These are phyloP conservation scores for Danio aesculapii DNA, from an alignment of 2,797 vertebrate species.

Conservation along the genomic window DNA sequence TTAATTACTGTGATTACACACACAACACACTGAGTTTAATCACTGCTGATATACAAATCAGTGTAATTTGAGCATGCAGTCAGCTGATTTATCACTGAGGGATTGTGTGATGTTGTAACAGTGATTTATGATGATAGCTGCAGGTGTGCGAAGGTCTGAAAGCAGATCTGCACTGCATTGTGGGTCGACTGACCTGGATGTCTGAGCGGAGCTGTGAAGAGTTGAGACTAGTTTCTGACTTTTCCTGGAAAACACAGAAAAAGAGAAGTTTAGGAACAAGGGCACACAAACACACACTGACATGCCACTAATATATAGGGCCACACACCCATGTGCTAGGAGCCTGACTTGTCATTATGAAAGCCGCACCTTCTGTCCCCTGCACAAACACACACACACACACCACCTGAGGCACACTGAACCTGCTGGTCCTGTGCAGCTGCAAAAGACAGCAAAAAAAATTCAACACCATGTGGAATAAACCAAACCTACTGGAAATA, in stretches of 20 bases:
- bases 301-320: conserved; percentile 9
- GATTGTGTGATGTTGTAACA: not conserved
- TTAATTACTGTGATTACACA: conserved; percentile 22
- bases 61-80: conserved; percentile 4
- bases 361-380: conserved; percentile 9
- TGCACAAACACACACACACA: not conserved
- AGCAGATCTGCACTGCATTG: conserved; percentile 15
- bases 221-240: conserved; percentile 86
- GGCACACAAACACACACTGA: not conserved
- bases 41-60: not conserved
- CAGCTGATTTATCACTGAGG: conserved; percentile 20
- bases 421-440: not conserved
- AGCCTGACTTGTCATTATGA: not conserved
- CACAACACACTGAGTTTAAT: not conserved
- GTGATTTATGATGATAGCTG: not conserved
- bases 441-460: not conserved
- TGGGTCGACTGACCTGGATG: conserved; percentile 86
- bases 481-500: conserved; percentile 20
- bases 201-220: conserved; percentile 92
- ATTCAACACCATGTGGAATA: not conserved
- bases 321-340: conserved; percentile 3
- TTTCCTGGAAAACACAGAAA: conserved; percentile 82
- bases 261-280: conserved; percentile 33
- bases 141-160: conserved; percentile 19
- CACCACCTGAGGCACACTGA: not conserved